Base-by-base conservation (phyloP, 2,797 vertebrate genomes). In the Lates japonicus region DNA sequence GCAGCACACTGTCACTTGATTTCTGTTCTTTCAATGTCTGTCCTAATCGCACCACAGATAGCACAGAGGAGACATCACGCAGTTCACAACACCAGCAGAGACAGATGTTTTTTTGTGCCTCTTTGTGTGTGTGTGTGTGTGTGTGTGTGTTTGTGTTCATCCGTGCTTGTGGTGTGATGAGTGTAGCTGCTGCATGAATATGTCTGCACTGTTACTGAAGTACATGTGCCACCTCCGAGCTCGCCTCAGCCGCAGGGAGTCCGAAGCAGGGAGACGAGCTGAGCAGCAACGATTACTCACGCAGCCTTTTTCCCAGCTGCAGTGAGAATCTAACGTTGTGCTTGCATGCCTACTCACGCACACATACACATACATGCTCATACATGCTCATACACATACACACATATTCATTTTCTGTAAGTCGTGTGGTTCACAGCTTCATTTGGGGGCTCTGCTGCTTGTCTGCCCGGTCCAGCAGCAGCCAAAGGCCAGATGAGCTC, bases 221-320 rank as follows among this genome's bases (percentile, higher is more conserved):
- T 69, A 63, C 64, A 83, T 62, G 76, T 52, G 73, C 81, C 83
- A 85, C 81, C 73, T 76, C 74, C 12, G 78, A 89, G 77, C 70
- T 82, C 10, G n/a, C 9, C 70, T 83, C 60, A 42, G 67, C 69
- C 61, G 9, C 69, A 61, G 72, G 73, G 55, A 60, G 78, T 72
- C 72, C 67, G 2, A 37, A 49, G 60, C 71, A 52, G 63, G 44
- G 58, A 83, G 61, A 75, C 19, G 44, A 80, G 74, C 59, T 63
- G 80, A 88, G 77, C 83, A 74, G 67, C 74, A 63, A 39, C 39
- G 3, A 86, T 84, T 85, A 90, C 67, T 90, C 88, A 90, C 46
- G 17, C 74, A 61, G 70, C 29, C 62, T 60, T 81, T 83, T 91
- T 82, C 75, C 76, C 70, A 48, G 70, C 72, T 64, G 68, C 61